Evolutionary conservation across 2,888 invertebrate genomes (phyloP), one percentile per base, ranked within the genome.

Genomic region (Scaptomyza parva): DNA sequence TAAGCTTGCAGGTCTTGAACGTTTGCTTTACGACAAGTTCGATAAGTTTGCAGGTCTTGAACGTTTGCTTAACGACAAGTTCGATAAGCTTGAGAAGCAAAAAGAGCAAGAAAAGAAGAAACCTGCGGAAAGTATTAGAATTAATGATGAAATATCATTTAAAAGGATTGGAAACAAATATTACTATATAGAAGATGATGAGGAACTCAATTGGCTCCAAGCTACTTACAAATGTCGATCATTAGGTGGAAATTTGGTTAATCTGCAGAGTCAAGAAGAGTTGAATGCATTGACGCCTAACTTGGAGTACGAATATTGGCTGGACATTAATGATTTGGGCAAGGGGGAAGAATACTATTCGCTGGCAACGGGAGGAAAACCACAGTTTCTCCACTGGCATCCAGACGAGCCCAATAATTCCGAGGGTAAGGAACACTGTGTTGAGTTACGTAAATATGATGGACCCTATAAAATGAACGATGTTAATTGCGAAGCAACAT

Each of bases 171-270:
- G 33, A 8, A 14, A 9, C 0, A 63, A 57, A 30, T 51, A 44
- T 20, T 63, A 63, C 45, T 35, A 44, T 22, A 51, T 62, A 24
- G 57, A 26, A 0, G 1, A 51, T 5, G 0, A 22, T n/a, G 7
- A 17, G 0, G 0, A 20, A 6, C 7, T 50, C 2, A 44, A 22
- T 12, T 62, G 57, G 62, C 24, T n/a, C 3, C 11, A 3, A 4
- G 62, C 57, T 9, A 9, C 28, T 9, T 9, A 28, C 9, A 28
- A 28, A 9, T 28, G 28, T 28, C 28, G 28, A 8, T 2, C 9
- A 28, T 28, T 28, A 28, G 28, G 28, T 9, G 28, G 9, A 8
- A 9, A 57, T 39, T 41, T 62, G 28, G 39, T 22, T 3, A 55
- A 14, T 39, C 20, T 28, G 4, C 40, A 57, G 17, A 39, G 11